Conservation (phyloP, 2,113 vertebrate species). For the Peromyscus californicus region DNA sequence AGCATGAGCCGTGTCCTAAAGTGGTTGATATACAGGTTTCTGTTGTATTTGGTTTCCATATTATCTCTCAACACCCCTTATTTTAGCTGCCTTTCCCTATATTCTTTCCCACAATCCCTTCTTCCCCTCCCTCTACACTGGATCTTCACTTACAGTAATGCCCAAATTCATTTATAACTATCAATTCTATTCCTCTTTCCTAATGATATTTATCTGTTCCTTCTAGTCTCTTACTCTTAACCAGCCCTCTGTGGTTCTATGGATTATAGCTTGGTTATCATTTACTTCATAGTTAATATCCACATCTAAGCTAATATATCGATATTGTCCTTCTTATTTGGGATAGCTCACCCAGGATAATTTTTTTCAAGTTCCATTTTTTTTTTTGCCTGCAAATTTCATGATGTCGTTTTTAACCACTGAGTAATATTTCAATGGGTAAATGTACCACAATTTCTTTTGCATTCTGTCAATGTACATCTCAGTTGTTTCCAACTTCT, state of each 20-base stretch:
- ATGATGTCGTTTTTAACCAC: neutral
- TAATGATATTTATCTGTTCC: neutral
- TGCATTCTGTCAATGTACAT: neutral
- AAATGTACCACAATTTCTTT: neutral
- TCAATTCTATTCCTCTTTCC: neutral
- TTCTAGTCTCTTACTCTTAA: neutral
- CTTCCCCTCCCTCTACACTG: too few species aligned
- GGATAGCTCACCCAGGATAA: neutral
- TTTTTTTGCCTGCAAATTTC: neutral
- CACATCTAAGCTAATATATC: neutral
- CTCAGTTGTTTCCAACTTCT: neutral
- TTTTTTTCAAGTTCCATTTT: neutral
- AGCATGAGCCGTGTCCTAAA: neutral
- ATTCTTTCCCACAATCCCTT: neutral
- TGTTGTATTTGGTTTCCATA: neutral
- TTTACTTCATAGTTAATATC: neutral
- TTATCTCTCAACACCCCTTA: neutral
- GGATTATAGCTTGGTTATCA: neutral
- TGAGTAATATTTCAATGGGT: neutral
- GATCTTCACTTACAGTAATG: neutral
- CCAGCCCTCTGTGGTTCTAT: rapidly evolving
- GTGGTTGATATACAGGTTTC: neutral
- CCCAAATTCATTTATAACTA: neutral
- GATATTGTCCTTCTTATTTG: neutral
- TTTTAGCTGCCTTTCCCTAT: neutral